Conservation (phyloP, 2,888 invertebrate genomes). For the Cantharis rufa region DNA sequence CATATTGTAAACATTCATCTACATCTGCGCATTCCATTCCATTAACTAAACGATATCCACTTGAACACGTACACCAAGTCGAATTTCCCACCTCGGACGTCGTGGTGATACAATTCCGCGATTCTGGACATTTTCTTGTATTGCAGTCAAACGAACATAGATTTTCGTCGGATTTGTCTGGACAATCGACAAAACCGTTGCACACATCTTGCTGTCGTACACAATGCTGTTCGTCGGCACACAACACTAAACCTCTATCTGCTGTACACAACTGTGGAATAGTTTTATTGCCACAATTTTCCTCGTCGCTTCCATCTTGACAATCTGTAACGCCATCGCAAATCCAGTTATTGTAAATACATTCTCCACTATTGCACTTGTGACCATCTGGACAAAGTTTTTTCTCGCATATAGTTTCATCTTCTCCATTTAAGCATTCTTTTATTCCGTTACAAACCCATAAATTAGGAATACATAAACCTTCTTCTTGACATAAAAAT, state of each 20-base stretch:
- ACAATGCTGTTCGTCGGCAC: slow-evolving; percentile 61
- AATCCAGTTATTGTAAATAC: slow-evolving; percentile 57
- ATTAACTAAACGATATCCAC: slow-evolving; percentile 53
- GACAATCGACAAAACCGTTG: slow-evolving; percentile 61
- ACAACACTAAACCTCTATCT: slow-evolving; percentile 59
- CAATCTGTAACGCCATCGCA: slow-evolving; percentile 81
- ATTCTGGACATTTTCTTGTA: slow-evolving; percentile 38
- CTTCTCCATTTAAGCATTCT: slow-evolving; percentile 54
- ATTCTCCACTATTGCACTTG: background rate
- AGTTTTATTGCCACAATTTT: slow-evolving; percentile 57
- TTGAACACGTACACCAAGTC: slow-evolving; percentile 63
- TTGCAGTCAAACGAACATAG: slow-evolving; percentile 40
- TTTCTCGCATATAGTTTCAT: slow-evolving; percentile 44
- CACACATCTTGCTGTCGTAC: slow-evolving; percentile 60
- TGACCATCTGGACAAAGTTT: background rate
- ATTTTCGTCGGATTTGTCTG: slow-evolving; percentile 66
- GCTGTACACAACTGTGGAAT: slow-evolving; percentile 54
- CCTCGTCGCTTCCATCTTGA: slow-evolving; percentile 73
- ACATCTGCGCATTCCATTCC: slow-evolving; percentile 61
- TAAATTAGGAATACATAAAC: slow-evolving; percentile 42
- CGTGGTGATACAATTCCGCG: slow-evolving; percentile 50
- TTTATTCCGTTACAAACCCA: slow-evolving; percentile 52
- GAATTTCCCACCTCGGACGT: slow-evolving; percentile 54
- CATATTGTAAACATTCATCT: slow-evolving; percentile 67
- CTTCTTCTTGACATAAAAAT: slow-evolving; percentile 40